A percentile compares a stretch with the other conserved stretches of the same genome.
Conservation (phyloP, 2,888 invertebrate species). For the Adela reaumurella region DNA sequence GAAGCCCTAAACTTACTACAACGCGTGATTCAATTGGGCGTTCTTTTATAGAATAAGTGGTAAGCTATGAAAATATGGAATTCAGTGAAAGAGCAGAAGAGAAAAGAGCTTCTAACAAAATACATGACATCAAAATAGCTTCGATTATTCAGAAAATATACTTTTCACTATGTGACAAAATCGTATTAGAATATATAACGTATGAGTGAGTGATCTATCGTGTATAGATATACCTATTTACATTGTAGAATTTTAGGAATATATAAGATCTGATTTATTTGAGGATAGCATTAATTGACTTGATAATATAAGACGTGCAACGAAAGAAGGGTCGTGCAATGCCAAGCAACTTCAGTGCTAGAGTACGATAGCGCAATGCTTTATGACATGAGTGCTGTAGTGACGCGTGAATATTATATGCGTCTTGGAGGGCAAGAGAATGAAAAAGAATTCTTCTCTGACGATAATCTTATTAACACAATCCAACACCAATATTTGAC, state of each 20-base stretch:
- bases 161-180: neutral
- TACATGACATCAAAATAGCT: neutral
- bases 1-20: no score
- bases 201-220: neutral
- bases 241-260: conserved; percentile 35
- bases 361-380: no score
- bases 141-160: neutral
- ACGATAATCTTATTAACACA: neutral
- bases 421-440: no score
- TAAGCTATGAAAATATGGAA: no score
- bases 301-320: conserved; percentile 10
- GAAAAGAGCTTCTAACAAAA: neutral
- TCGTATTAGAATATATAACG: neutral
- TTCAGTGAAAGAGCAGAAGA: neutral
- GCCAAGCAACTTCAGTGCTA: no score
- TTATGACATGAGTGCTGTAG: no score
- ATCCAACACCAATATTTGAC: neutral
- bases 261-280: conserved; percentile 21
- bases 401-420: no score
- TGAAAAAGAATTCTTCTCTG: no score
- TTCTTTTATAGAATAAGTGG: no score
- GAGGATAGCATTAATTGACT: conserved; percentile 32
- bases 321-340: no score
- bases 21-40: no score
- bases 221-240: conserved; percentile 23